Percentiles rank a stretch among this genome's conserved stretches.
These are phyloP conservation scores for Rhea americana DNA, from an alignment of 2,113 vertebrate genomes.

Conservation along the genomic window DNA sequence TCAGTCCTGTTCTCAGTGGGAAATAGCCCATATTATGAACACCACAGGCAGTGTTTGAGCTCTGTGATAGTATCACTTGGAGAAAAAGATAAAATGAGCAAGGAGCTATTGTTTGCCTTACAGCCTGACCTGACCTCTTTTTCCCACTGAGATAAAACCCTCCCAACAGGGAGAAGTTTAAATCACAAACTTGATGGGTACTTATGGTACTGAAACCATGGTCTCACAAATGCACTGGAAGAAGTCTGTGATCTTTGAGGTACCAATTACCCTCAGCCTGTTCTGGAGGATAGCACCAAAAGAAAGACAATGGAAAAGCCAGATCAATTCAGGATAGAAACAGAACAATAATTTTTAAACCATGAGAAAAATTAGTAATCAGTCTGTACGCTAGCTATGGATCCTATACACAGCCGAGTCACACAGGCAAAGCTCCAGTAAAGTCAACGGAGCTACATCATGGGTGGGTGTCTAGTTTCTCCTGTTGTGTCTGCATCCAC, in stretches of 20 bases:
- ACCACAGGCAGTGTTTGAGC: background rate
- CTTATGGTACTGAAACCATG: background rate
- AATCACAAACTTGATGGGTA: background rate
- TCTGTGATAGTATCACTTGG: background rate
- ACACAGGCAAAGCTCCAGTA: background rate
- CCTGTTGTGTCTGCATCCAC: background rate
- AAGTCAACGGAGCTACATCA: background rate
- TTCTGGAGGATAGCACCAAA: accelerated
- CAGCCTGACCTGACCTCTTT: background rate
- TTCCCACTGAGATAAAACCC: background rate
- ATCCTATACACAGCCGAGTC: accelerated
- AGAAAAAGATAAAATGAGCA: background rate
- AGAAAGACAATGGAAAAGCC: background rate
- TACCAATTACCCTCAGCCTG: accelerated
- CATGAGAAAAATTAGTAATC: background rate
- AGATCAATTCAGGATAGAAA: background rate
- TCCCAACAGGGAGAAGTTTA: background rate
- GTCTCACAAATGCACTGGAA: background rate
- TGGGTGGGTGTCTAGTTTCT: accelerated
- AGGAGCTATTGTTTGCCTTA: background rate
- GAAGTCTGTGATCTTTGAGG: background rate
- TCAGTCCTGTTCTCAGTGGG: background rate
- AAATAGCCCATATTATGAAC: background rate
- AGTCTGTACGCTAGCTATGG: accelerated
- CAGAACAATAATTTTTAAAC: background rate